A percentile compares a stretch with the other conserved stretches of the same genome.
These are phyloP conservation scores for Brachionus calyciflorus DNA, from an alignment of 1,140 invertebrate genomes.

Conservation along the genomic window DNA sequence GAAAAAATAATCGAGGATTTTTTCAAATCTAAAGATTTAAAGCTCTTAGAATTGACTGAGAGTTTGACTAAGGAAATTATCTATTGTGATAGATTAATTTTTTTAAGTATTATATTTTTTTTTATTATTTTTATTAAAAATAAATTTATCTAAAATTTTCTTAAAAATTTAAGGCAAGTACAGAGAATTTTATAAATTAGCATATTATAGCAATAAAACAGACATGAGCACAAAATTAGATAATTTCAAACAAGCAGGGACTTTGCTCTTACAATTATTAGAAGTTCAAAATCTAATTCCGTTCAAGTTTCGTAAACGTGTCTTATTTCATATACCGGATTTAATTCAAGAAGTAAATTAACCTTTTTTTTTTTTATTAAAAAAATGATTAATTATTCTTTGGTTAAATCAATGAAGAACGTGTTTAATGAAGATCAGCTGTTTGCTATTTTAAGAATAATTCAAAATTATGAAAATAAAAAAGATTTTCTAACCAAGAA, in stretches of 20 bases:
- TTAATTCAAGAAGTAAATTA: constrained; percentile 14
- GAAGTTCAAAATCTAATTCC: constrained; percentile 31
- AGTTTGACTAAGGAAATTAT: constrained; percentile 32
- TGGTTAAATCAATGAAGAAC: neutral
- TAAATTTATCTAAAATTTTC: neutral
- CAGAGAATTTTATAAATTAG: constrained; percentile 30
- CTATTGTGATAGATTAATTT: constrained; percentile 35
- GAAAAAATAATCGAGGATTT: constrained; percentile 13
- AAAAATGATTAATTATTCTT: neutral
- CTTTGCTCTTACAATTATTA: neutral
- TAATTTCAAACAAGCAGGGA: neutral
- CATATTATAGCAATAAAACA: neutral
- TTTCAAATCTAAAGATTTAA: neutral
- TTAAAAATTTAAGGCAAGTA: constrained; percentile 23
- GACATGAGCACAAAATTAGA: neutral
- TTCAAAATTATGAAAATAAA: constrained; percentile 36
- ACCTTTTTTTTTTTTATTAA: neutral
- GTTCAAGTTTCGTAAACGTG: neutral
- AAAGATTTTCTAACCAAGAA: neutral
- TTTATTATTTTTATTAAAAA: neutral
- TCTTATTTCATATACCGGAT: constrained; percentile 5
- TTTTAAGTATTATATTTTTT: constrained; percentile 3
- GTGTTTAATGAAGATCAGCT: constrained; percentile 20
- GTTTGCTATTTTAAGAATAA: neutral
- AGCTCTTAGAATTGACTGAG: constrained; percentile 19